A percentile compares a stretch with the other conserved stretches of the same genome.
These are phyloP conservation scores for Dendrolimus houi DNA, from an alignment of 2,888 invertebrate species.

Conservation along the genomic window DNA sequence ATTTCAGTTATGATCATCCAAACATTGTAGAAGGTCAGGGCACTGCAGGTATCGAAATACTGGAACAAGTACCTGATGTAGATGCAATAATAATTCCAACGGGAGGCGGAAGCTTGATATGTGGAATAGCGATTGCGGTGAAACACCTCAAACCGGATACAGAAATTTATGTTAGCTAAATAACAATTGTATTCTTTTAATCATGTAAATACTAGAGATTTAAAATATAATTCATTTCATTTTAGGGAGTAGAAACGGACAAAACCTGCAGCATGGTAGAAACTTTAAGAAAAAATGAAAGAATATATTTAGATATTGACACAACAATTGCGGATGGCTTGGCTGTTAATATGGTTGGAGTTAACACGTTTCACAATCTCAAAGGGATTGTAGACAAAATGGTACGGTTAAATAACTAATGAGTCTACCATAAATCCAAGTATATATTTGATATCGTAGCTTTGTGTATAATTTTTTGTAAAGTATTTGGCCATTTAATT, in stretches of 20 bases:
- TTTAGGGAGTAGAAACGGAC: slow-evolving; percentile 32
- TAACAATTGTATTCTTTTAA: neutral
- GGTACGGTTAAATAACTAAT: slow-evolving; percentile 25
- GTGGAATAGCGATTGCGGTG: slow-evolving; percentile 89
- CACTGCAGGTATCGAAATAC: slow-evolving; percentile 93
- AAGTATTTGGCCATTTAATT: neutral
- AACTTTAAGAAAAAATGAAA: slow-evolving; percentile 79
- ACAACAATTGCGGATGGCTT: slow-evolving; percentile 91
- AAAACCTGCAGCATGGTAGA: slow-evolving; percentile 59
- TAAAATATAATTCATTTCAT: neutral
- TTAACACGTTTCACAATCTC: slow-evolving; percentile 53
- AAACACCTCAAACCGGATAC: slow-evolving; percentile 90
- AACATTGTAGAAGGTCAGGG: slow-evolving; percentile 96
- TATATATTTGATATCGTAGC: neutral
- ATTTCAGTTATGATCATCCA: slow-evolving; percentile 91
- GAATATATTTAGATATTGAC: slow-evolving; percentile 78
- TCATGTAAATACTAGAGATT: neutral
- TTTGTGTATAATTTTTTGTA: neutral
- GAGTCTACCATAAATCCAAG: too few species aligned
- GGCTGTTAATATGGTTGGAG: slow-evolving; percentile 49
- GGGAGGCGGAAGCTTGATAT: slow-evolving; percentile 94
- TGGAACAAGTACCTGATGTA: slow-evolving; percentile 89
- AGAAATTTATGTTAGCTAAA: slow-evolving; percentile 87
- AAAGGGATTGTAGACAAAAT: slow-evolving; percentile 62
- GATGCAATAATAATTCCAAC: slow-evolving; percentile 94